Conservation (phyloP, 92 coral and sea anemone species). For the Zoanthus solanderi region DNA sequence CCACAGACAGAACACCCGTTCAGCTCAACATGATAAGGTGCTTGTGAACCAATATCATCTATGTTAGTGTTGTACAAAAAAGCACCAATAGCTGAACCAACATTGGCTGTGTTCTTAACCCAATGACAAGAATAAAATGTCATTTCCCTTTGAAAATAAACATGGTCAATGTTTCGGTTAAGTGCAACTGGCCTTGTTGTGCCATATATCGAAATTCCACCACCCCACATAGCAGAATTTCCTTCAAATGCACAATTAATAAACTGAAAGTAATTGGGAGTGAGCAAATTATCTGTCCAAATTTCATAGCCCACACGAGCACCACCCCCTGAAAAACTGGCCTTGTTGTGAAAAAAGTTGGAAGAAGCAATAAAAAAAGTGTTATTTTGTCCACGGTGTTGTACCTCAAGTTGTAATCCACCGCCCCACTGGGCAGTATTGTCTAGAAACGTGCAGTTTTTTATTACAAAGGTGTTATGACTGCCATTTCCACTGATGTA, state of each 20-base stretch:
- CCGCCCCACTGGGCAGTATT: slow-evolving; percentile 93
- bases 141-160: slow-evolving; percentile 44
- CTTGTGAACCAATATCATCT: slow-evolving; percentile 82
- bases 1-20: slow-evolving; percentile 55
- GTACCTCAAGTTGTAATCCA: slow-evolving; percentile 73
- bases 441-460: slow-evolving; percentile 54
- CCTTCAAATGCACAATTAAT: slow-evolving; percentile 42
- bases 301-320: slow-evolving; percentile 70
- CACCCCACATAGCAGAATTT: slow-evolving; percentile 75
- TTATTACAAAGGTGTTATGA: slow-evolving; percentile 65
- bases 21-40: slow-evolving; percentile 68
- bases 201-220: slow-evolving; percentile 73
- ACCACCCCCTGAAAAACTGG: slow-evolving; percentile 81
- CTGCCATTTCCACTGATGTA: slow-evolving; percentile 76
- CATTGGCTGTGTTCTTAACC: slow-evolving; percentile 69
- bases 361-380: slow-evolving; percentile 37
- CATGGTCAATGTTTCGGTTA: slow-evolving; percentile 1
- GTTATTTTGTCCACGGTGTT: slow-evolving; percentile 60
- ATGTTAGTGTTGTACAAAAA: slow-evolving; percentile 78
- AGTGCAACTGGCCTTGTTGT: slow-evolving; percentile 59
- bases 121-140: slow-evolving; percentile 58
- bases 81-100: slow-evolving; percentile 91
- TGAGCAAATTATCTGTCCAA: slow-evolving; percentile 25
- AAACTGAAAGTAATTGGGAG: slow-evolving; percentile 51
- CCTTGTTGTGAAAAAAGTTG: slow-evolving; percentile 60